Conservation (phyloP, 2,797 vertebrate species). For the Phataginus tricuspis region DNA sequence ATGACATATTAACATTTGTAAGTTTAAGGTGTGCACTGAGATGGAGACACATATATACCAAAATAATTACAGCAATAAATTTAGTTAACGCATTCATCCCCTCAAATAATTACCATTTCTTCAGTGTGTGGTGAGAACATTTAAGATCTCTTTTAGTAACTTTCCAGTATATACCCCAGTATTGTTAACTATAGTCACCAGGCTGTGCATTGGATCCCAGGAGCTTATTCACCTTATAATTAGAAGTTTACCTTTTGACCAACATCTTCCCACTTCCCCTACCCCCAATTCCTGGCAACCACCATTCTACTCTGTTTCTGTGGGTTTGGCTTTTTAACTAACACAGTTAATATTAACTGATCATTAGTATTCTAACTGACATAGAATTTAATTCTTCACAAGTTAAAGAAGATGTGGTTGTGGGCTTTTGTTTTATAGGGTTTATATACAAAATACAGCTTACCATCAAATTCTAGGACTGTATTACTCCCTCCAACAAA, state of each 20-base stretch:
- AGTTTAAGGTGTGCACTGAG: background rate
- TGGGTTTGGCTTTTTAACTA: background rate
- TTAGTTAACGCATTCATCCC: background rate
- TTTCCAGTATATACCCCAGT: background rate
- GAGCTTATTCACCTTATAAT: background rate
- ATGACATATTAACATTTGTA: background rate
- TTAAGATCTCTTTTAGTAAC: background rate
- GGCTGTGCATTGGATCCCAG: background rate
- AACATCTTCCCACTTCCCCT: background rate
- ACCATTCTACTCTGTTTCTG: too few species aligned
- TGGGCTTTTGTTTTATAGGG: background rate
- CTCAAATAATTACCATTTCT: background rate
- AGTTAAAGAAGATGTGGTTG: conserved; percentile 32
- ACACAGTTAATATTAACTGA: conserved; percentile 11
- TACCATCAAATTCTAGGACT: conserved; percentile 50
- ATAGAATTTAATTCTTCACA: conserved; percentile 27
- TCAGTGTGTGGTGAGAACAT: background rate
- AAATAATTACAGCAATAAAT: conserved; percentile 18
- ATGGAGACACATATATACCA: background rate
- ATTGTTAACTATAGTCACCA: background rate
- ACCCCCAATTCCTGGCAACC: background rate
- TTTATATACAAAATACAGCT: conserved; percentile 44
- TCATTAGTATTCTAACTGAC: conserved; percentile 26
- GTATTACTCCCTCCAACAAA: conserved; percentile 47
- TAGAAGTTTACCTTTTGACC: background rate